Percentiles rank a stretch among this genome's conserved stretches.
phyloP scores from a whole-genome alignment of 2,888 invertebrate species.

The Mystacides longicornis region DNA sequence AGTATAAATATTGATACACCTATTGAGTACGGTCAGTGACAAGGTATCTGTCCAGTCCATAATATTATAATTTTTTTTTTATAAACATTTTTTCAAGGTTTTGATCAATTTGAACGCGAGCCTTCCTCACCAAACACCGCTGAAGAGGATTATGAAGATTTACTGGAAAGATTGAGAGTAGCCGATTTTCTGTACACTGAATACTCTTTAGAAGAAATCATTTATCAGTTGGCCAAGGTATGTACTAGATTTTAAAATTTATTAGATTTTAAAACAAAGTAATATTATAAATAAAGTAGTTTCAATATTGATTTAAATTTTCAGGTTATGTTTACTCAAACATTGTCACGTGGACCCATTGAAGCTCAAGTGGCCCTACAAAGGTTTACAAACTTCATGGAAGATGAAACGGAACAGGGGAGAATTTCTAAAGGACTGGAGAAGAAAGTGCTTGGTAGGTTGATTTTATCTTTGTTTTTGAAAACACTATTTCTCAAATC shows the following conservation, averaged over 20 bases:
- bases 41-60: neutral
- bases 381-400: constrained; percentile 66
- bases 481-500: too few relatives aligned
- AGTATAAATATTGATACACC: too few relatives aligned
- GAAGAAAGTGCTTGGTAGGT: constrained; percentile 67
- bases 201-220: constrained; percentile 69
- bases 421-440: constrained; percentile 66
- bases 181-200: constrained; percentile 68
- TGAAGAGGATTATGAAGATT: constrained; percentile 59
- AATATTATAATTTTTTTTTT: neutral
- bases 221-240: constrained; percentile 74
- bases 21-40: too few relatives aligned
- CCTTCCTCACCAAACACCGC: constrained; percentile 26
- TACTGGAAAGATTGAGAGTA: constrained; percentile 59
- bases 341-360: constrained; percentile 58
- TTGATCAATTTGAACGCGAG: constrained; percentile 22
- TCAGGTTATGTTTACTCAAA: constrained; percentile 71
- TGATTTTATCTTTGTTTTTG: neutral
- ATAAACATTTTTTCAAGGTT: constrained; percentile 8
- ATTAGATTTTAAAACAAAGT: too few relatives aligned
- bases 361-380: constrained; percentile 67
- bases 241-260: too few relatives aligned
- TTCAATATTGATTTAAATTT: neutral
- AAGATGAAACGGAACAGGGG: constrained; percentile 65
- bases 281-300: neutral